Percentiles rank a stretch among this genome's conserved stretches.
Conservation (phyloP, 2,888 invertebrate genomes). For the Calameuta pallipes region DNA sequence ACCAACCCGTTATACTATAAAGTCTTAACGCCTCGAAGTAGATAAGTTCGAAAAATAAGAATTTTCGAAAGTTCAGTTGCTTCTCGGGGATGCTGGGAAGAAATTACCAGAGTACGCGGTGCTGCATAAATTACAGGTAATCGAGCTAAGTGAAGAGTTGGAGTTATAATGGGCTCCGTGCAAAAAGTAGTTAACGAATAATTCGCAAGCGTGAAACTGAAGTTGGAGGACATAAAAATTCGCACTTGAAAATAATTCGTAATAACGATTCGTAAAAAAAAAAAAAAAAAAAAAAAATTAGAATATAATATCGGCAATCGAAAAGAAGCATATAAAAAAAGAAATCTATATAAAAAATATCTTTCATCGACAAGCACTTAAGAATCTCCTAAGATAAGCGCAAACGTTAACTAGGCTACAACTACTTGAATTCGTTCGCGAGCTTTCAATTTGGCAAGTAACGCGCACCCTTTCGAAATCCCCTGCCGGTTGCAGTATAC, state of each 20-base stretch:
- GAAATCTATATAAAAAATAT: no score
- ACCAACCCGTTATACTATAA: no score
- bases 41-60: not conserved
- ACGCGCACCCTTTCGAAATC: conserved; percentile 28
- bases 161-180: not conserved
- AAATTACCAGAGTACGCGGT: not conserved
- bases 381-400: no score
- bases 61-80: not conserved
- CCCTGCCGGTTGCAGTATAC: not conserved
- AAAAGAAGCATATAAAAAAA: no score
- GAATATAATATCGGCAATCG: no score
- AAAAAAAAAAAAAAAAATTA: no score
- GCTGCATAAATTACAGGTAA: not conserved
- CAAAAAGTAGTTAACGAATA: not conserved
- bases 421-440: conserved; percentile 18
- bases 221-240: not conserved
- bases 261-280: no score
- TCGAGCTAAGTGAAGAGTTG: conserved; percentile 1
- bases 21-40: no score
- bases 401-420: no score
- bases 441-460: conserved; percentile 45
- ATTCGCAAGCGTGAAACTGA: not conserved
- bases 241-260: not conserved
- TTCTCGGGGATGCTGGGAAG: not conserved
- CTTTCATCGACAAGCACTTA: no score